Evolutionary conservation across 2,797 vertebrate genomes (phyloP), one percentile per base, ranked within the genome.

Genomic region (Artibeus lituratus): DNA sequence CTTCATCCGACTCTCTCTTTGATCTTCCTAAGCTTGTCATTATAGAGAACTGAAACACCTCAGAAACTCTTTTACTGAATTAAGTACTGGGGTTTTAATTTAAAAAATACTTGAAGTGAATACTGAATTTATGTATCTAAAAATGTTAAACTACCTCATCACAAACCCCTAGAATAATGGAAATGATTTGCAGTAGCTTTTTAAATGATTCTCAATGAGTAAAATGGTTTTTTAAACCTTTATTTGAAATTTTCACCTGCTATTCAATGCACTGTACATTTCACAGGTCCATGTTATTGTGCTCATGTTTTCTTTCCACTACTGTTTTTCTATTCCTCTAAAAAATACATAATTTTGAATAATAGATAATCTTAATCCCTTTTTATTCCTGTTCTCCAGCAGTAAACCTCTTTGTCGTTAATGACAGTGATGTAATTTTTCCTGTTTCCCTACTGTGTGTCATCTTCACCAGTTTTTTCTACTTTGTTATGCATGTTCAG

Each of bases 131-230:
- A 44, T 51, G 7, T 87, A 55, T 76, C 90, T 90, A 88, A 89
- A 47, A 87, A 44, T 77, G 49, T 37, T 85, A 62, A 94, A 29
- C 15, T 59, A 67, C 37, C 15, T 87, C 19, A 77, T 87, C 47
- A 86, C 65, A 88, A 85, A 62, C 19, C 57, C 29, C 10, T 57
- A 19, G 49, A 76, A 8, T 94, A 72, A 83, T 9, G 9, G 90
- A 94, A 86, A 32, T 81, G 76, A 85, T 89, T 94, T 94, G 4
- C 87, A 51, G 51, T 94, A 73, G 35, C 86, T 94, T 96, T 26
- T 90, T 55, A 90, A 82, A 39, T 85, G 44, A 85, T 89, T 96
- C 51, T 93, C 57, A 91, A 0, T 72, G 91, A 65, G 18, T 65
- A 92, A 91, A 93, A 87, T 53, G 2, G 2, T 47, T 92, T 94